Conservation (phyloP, 2,888 invertebrate genomes). For the Perithous albicinctus region DNA sequence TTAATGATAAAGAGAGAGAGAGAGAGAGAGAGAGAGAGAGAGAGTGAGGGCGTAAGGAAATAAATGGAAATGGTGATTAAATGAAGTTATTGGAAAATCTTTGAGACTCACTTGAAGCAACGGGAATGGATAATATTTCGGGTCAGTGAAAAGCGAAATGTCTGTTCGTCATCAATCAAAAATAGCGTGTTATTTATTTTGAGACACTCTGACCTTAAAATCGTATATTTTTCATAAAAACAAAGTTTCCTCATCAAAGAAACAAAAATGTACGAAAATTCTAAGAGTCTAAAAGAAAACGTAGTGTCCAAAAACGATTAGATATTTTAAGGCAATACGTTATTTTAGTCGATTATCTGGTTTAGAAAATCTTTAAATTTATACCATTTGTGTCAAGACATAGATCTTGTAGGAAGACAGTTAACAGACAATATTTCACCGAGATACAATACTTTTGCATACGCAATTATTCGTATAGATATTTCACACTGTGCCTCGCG, state of each 20-base stretch:
- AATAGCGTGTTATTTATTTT: not conserved
- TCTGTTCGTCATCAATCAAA: not conserved
- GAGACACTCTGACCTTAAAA: no score
- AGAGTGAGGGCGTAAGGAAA: not conserved
- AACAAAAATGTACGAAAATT: no score
- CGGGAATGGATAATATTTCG: not conserved
- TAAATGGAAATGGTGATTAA: not conserved
- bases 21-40: not conserved
- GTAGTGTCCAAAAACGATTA: no score
- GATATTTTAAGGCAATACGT: not conserved
- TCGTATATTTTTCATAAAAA: no score
- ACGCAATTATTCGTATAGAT: constrained; percentile 7
- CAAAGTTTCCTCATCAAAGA: no score
- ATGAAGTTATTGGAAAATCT: not conserved
- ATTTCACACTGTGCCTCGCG: not conserved
- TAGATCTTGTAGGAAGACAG: constrained; percentile 13
- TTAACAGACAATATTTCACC: constrained; percentile 18
- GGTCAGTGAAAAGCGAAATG: not conserved
- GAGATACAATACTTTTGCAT: constrained; percentile 13
- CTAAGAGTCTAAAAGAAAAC: no score
- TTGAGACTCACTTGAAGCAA: not conserved
- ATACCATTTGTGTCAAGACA: not conserved
- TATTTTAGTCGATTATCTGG: not conserved
- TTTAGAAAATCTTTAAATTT: not conserved
- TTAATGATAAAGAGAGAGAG: constrained; percentile 31